phyloP scores from a whole-genome alignment of 2,797 vertebrate species.

The Neosilurus mollespiculum region DNA sequence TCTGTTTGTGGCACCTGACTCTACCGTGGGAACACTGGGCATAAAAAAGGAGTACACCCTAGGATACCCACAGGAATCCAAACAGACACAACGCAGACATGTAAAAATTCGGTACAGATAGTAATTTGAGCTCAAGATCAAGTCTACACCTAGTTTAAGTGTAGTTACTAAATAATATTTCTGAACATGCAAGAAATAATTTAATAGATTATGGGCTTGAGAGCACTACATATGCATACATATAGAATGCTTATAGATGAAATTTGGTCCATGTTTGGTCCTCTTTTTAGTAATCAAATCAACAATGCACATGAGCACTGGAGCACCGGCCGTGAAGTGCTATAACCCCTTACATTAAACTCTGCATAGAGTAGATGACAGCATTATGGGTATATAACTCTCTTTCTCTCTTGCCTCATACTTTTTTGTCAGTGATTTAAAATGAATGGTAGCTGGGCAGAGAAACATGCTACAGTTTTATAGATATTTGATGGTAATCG shows the following conservation, averaged over 20 bases:
- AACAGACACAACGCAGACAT: background rate
- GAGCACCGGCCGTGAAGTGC: constrained; percentile 7
- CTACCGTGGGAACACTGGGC: background rate
- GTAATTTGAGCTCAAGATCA: background rate
- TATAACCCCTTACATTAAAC: constrained; percentile 8
- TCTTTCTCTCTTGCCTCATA: constrained; percentile 26
- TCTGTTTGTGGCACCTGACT: background rate
- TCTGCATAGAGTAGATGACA: constrained; percentile 33
- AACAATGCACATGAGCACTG: background rate
- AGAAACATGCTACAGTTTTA: constrained; percentile 76
- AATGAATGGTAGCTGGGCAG: constrained; percentile 69
- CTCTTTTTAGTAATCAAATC: constrained; percentile 8
- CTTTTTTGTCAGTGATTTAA: constrained; percentile 66
- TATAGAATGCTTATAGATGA: background rate
- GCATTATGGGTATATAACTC: constrained; percentile 45
- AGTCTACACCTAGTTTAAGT: background rate
- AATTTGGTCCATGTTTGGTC: background rate
- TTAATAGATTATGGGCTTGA: background rate
- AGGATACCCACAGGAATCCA: background rate
- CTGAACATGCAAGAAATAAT: background rate
- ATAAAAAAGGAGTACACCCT: background rate
- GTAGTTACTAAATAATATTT: background rate
- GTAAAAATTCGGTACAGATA: background rate
- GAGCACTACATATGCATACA: no score
- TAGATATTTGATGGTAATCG: constrained; percentile 80